These are phyloP conservation scores for Pycnomerus fuliginosus DNA, from an alignment of 2,888 invertebrate genomes.

Conservation along the genomic window DNA sequence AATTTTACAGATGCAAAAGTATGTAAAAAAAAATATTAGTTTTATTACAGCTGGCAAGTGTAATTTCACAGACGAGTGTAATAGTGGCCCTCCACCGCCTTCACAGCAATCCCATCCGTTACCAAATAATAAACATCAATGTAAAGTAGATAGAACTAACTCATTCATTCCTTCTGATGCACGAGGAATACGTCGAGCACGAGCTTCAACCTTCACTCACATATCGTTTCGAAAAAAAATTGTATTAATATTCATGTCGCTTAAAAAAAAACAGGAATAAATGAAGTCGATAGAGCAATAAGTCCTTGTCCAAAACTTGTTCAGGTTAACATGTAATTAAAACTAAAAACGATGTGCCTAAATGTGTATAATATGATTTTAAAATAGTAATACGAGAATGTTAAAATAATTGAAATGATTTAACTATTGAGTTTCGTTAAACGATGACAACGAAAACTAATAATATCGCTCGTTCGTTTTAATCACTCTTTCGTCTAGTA, in stretches of 20 bases:
- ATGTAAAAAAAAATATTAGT: no score
- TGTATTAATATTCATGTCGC: no score
- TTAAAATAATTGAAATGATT: conserved; percentile 16
- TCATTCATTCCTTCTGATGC: conserved; percentile 11
- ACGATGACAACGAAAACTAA: not conserved
- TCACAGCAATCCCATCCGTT: no score
- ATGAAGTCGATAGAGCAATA: conserved; percentile 22
- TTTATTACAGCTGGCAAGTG: no score
- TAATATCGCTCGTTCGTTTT: no score
- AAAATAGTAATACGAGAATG: conserved; percentile 2
- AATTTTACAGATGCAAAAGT: no score
- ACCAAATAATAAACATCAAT: no score
- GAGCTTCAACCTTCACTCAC: conserved; percentile 12
- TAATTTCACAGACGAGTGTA: no score
- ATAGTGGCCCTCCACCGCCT: no score
- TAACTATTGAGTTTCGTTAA: not conserved
- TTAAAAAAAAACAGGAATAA: no score
- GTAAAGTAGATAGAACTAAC: conserved; percentile 12
- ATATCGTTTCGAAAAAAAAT: no score
- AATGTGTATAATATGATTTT: conserved; percentile 26
- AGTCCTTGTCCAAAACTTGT: conserved; percentile 18
- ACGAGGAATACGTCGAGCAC: conserved; percentile 18
- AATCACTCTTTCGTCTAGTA: no score
- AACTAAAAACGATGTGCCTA: conserved; percentile 35
- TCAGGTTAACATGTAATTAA: conserved; percentile 21